Conservation (phyloP, 2,888 invertebrate species). For the Apotomis betuletana region DNA sequence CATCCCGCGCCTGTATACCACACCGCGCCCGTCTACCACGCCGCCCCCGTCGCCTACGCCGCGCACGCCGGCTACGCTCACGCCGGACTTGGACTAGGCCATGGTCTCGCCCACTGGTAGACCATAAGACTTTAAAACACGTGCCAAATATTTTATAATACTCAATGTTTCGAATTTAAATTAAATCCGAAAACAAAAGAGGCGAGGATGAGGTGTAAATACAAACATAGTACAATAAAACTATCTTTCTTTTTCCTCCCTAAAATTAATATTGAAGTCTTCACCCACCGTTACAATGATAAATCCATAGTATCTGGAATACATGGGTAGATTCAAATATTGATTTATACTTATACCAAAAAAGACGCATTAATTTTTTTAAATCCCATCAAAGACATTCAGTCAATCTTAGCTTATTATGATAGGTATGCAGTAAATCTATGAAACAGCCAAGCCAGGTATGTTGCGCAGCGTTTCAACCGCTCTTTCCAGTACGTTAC, state of each 20-base stretch:
- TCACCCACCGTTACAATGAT: no score
- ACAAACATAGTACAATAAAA: slow-evolving; percentile 36
- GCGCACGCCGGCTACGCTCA: slow-evolving; percentile 27
- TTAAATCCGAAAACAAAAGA: slow-evolving; percentile 34
- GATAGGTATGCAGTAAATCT: no score
- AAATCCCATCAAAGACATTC: no score
- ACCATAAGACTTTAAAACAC: slow-evolving; percentile 28
- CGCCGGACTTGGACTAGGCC: slow-evolving; percentile 8
- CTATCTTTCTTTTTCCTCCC: slow-evolving; percentile 3
- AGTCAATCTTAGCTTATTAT: no score
- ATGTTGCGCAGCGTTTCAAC: no score
- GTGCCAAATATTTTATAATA: slow-evolving; percentile 42
- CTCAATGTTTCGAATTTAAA: slow-evolving; percentile 38
- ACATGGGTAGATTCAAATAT: no score
- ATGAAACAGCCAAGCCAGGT: no score
- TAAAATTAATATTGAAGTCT: no score
- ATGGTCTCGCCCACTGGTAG: slow-evolving; percentile 42
- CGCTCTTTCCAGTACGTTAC: no score
- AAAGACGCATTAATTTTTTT: no score
- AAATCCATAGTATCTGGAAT: no score
- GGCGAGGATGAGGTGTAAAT: slow-evolving; percentile 43
- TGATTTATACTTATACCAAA: no score
- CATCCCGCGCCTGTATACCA: slow-evolving; percentile 37
- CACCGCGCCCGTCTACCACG: slow-evolving; percentile 46
- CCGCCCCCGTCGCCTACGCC: slow-evolving; percentile 46